A percentile compares a stretch with the other conserved stretches of the same genome.
These are phyloP conservation scores for Lethenteron camtschaticum DNA, from an alignment of 2,113 vertebrate species.

Conservation along the genomic window DNA sequence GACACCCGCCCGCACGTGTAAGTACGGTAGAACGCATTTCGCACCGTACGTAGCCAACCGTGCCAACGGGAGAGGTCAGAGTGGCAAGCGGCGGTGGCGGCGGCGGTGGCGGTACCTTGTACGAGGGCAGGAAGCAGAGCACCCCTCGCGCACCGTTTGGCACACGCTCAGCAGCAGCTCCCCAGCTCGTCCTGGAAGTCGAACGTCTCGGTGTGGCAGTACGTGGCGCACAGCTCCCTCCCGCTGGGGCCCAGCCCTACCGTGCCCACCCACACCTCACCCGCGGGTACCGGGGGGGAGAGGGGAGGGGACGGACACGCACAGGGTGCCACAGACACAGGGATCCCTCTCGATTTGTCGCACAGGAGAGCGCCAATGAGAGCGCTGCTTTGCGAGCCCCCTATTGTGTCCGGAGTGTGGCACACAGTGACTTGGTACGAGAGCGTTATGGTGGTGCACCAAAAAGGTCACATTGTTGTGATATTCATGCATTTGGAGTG, in stretches of 20 bases:
- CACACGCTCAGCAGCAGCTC: constrained; percentile 52
- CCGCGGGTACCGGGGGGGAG: neutral
- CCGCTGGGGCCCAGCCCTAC: constrained; percentile 57
- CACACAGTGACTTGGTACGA: too few species aligned
- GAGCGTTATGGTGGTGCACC: too few species aligned
- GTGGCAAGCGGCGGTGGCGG: neutral
- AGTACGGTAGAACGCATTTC: too few species aligned
- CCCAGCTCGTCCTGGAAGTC: constrained; percentile 78
- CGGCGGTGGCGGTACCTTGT: constrained; percentile 38
- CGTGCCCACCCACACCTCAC: constrained; percentile 83
- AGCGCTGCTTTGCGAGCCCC: too few species aligned
- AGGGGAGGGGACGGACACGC: too few species aligned
- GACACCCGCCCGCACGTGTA: too few species aligned
- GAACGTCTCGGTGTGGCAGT: constrained; percentile 65
- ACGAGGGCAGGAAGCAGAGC: constrained; percentile 82
- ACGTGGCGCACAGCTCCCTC: constrained; percentile 55
- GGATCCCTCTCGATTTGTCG: neutral
- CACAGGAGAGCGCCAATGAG: neutral
- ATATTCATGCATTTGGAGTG: too few species aligned
- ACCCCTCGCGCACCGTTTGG: constrained; percentile 44
- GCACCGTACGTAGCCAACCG: too few species aligned
- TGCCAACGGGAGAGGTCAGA: too few species aligned
- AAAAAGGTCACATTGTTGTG: too few species aligned
- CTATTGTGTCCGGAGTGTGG: too few species aligned
- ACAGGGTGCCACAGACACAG: neutral